Evolutionary conservation across 2,797 vertebrate species (phyloP).

Genomic region (Clamator glandarius): DNA sequence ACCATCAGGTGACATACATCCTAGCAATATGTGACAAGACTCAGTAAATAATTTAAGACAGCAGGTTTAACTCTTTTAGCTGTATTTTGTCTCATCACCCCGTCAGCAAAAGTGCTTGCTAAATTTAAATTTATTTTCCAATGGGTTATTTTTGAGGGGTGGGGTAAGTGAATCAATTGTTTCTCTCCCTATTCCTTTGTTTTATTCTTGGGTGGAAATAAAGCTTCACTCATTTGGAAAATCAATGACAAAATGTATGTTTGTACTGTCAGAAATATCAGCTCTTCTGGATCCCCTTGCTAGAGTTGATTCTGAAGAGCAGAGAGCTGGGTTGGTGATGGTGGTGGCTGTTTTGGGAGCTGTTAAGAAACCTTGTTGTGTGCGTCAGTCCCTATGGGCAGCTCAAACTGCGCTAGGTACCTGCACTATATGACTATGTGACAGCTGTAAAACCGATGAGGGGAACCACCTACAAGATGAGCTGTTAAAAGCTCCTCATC

Average conservation of each 20-base stretch:
- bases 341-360: accelerated
- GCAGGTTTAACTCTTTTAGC: not conserved
- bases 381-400: not conserved
- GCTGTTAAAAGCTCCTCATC: not conserved
- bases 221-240: not conserved
- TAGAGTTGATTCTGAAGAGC: not conserved
- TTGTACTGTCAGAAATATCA: not conserved
- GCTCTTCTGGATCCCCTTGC: not conserved
- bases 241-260: not conserved
- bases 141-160: not conserved
- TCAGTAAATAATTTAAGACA: not conserved
- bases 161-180: not conserved
- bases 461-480: not conserved
- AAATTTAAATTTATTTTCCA: not conserved
- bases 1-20: not conserved
- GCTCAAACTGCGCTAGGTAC: not conserved
- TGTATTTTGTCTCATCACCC: not conserved
- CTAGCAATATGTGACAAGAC: not conserved
- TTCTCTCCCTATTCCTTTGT: not conserved
- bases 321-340: not conserved
- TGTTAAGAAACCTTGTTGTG: accelerated
- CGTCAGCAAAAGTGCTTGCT: not conserved
- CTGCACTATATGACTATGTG: accelerated
- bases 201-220: not conserved
- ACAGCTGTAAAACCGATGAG: not conserved